Conservation (phyloP, 2,113 vertebrate species). For the Syrmaticus mikado region DNA sequence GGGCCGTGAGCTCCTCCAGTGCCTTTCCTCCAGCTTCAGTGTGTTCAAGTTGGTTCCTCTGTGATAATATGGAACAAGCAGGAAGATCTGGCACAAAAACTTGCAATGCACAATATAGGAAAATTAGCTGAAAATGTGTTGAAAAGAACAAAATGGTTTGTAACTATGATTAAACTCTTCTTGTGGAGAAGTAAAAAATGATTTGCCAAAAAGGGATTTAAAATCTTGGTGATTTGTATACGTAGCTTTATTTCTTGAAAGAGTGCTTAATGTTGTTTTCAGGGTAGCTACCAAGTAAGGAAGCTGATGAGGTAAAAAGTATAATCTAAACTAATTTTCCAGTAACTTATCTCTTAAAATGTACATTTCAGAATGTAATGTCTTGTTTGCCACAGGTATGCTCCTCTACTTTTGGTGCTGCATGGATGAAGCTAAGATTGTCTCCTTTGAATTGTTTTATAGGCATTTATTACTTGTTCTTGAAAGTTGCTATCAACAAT, state of each 20-base stretch:
- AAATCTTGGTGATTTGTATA: neutral
- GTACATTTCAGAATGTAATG: neutral
- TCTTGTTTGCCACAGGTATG: neutral
- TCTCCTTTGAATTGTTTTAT: neutral
- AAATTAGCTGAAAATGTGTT: neutral
- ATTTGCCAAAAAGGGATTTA: neutral
- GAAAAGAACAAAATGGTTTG: neutral
- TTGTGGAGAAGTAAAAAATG: neutral
- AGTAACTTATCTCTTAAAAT: neutral
- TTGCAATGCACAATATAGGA: neutral
- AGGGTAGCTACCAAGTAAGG: neutral
- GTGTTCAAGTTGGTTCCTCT: fast-evolving
- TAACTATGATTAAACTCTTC: neutral
- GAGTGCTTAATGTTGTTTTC: neutral
- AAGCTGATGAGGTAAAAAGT: neutral
- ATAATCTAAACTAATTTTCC: neutral
- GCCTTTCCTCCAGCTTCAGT: neutral
- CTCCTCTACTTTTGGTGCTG: neutral
- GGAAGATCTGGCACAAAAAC: neutral
- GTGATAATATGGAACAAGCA: neutral
- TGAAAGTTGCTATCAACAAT: neutral
- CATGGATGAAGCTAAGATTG: fast-evolving
- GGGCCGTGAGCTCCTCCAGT: neutral
- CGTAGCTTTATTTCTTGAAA: neutral
- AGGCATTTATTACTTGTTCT: neutral